phyloP scores from a whole-genome alignment of 2,888 invertebrate genomes.

The Neoitamus cyanurus region DNA sequence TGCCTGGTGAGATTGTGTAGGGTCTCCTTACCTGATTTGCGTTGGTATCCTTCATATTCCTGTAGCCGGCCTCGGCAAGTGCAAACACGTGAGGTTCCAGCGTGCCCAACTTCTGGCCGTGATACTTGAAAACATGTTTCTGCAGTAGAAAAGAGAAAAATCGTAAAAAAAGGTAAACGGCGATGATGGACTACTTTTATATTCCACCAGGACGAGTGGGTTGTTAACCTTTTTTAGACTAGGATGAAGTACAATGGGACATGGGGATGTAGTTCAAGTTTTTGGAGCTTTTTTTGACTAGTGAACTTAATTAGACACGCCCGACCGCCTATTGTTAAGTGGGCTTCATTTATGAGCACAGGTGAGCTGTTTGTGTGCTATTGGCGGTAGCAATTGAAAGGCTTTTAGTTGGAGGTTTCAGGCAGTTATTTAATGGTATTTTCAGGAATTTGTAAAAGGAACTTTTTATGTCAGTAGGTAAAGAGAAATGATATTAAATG shows the following conservation, averaged over 20 bases:
- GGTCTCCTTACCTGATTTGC: slow-evolving; percentile 61
- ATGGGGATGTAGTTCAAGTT: not conserved
- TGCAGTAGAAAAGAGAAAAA: slow-evolving; percentile 65
- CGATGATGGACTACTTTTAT: not conserved
- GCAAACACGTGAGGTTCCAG: slow-evolving; percentile 92
- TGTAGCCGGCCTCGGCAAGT: slow-evolving; percentile 87
- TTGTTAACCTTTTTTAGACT: slow-evolving; percentile 22
- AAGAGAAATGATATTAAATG: not conserved
- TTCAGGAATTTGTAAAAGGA: not conserved
- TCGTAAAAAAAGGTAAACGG: not conserved
- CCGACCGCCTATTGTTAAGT: not conserved
- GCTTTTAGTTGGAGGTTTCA: not conserved
- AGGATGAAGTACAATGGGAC: not conserved
- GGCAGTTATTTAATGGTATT: not conserved
- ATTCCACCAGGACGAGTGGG: not conserved
- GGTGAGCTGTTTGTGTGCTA: not conserved
- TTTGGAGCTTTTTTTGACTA: not conserved
- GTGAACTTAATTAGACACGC: not conserved
- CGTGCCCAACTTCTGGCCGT: slow-evolving; percentile 82
- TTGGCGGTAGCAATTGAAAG: not conserved
- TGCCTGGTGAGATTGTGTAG: not conserved
- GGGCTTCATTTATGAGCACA: not conserved
- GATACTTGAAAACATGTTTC: slow-evolving; percentile 85
- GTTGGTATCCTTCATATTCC: slow-evolving; percentile 62
- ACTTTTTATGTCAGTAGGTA: not conserved